Conservation (phyloP, 2,888 invertebrate species). For the Helicoverpa assulta region DNA sequence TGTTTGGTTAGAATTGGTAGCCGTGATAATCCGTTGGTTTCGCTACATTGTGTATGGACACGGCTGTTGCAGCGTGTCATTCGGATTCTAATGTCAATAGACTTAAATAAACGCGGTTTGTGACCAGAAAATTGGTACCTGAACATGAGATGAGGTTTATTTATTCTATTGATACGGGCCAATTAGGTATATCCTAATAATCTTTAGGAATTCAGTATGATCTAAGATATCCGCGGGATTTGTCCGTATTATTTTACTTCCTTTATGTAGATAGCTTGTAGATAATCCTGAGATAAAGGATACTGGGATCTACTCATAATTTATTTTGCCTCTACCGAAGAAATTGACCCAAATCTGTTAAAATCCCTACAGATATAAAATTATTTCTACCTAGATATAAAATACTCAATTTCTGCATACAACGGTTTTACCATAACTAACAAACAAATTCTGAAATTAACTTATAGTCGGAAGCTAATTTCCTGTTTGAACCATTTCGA, state of each 20-base stretch:
- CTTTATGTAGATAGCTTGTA: no score
- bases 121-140: conserved; percentile 50
- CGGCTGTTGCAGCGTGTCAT: conserved; percentile 64
- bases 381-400: no score
- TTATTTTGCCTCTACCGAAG: no score
- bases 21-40: conserved; percentile 72
- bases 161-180: neutral
- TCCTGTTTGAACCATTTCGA: conserved; percentile 68
- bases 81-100: conserved; percentile 52
- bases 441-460: conserved; percentile 50
- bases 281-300: no score
- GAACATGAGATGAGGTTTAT: conserved; percentile 17
- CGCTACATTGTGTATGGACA: conserved; percentile 67
- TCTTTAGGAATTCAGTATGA: no score
- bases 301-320: no score
- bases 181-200: no score
- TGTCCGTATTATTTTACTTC: no score
- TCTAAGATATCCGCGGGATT: no score
- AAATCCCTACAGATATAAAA: no score
- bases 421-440: conserved; percentile 34
- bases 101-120: conserved; percentile 53
- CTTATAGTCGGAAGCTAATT: conserved; percentile 70
- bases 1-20: conserved; percentile 61
- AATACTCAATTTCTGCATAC: neutral
- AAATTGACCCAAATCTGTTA: no score